Evolutionary conservation across 2,797 vertebrate species (phyloP), one percentile per base, ranked within the genome.

Genomic region (Enteromius argenteus): DNA sequence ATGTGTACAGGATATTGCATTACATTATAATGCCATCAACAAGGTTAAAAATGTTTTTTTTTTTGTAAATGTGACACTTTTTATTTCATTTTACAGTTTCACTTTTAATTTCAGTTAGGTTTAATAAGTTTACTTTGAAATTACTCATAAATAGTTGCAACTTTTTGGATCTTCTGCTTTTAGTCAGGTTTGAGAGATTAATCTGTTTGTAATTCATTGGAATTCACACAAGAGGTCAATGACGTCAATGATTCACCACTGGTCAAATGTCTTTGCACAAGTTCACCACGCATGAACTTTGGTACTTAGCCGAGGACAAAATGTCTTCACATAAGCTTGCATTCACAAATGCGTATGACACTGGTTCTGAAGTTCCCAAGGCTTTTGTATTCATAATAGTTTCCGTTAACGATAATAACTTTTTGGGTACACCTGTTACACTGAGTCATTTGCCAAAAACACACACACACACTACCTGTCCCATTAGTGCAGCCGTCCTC

Each of bases 401-500:
- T 79, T 67, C 60, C 1, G 42, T 32, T 51, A 79, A 79, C 30
- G 7, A 49, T n/a, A 37, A 51, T 35, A 51, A 35, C 17, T n/a
- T 51, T 75, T 30, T 27, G 27, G 7, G 27, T 35, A 49, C 42
- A 74, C 69, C 80, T 82, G 58, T 51, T 68, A 64, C 51, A 73
- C 32, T 5, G 30, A 23, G 19, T 39, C 4, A 56, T 44, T 53
- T 62, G 67, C 49, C 19, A 30, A 84, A 64, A 81, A 71, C 72
- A 71, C 78, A 66, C 69, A n/a, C 51, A 49, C 44, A 76, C 68
- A 51, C 17, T 93, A 99, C 98, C 97, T 93, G 95, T 92, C 90
- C 96, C 95, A 69, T 95, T 94, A 32, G 93, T 94, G 86, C 91
- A 93, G 3, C 93, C 96, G 39, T 93, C 93, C 68, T 94, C 93